Conservation (phyloP, 2,888 invertebrate genomes). For the Dendrolimus pini region DNA sequence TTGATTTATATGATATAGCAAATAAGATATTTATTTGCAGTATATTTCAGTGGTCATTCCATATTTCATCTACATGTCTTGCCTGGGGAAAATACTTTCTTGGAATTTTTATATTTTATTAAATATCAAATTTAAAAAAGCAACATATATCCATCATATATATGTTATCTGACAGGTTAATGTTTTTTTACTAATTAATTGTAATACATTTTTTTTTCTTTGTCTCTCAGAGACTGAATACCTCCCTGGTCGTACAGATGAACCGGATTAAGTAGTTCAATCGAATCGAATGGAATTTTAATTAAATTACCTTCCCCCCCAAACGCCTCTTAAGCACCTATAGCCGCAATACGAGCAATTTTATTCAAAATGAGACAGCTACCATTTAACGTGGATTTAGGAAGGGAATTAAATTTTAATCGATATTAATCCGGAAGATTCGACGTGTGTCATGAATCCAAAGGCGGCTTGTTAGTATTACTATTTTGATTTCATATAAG, state of each 20-base stretch:
- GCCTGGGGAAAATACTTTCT: too few relatives aligned
- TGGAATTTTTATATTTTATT: too few relatives aligned
- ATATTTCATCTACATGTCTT: too few relatives aligned
- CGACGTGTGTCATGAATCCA: background rate
- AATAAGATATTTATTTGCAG: too few relatives aligned
- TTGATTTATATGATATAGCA: too few relatives aligned
- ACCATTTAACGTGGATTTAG: background rate
- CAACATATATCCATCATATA: too few relatives aligned
- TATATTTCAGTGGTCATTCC: too few relatives aligned
- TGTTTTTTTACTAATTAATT: too few relatives aligned
- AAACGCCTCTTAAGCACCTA: background rate
- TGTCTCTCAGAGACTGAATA: constrained; percentile 3
- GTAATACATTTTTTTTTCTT: too few relatives aligned
- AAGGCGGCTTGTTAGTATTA: background rate
- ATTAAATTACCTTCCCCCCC: constrained; percentile 41
- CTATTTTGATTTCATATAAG: background rate
- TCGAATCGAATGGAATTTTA: constrained; percentile 61
- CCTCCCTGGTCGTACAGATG: constrained; percentile 30
- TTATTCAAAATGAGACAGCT: constrained; percentile 9
- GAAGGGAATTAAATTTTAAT: background rate
- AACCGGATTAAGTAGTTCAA: constrained; percentile 47
- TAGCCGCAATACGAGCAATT: background rate
- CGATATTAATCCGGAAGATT: background rate
- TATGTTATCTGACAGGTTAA: too few relatives aligned
- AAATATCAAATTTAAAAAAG: too few relatives aligned